Evolutionary conservation across 2,888 invertebrate species (phyloP).

Genomic region (Protonemura montana): DNA sequence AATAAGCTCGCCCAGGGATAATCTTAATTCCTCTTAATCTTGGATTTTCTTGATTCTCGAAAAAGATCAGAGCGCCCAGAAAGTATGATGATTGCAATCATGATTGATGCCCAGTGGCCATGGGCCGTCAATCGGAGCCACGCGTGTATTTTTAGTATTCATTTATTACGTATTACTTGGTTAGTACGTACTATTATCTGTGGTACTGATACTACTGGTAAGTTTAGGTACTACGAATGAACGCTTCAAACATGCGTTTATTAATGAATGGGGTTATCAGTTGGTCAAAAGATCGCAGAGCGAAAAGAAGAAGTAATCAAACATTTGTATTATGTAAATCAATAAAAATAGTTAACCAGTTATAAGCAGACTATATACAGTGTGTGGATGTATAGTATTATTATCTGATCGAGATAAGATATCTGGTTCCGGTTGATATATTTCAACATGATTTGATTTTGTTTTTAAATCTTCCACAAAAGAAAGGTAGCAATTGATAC

Average conservation of each 20-base stretch:
- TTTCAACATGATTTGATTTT: neutral
- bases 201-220: neutral
- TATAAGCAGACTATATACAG: neutral
- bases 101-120: no score
- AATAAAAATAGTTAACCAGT: neutral
- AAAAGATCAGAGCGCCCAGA: no score
- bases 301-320: neutral
- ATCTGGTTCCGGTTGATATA: neutral
- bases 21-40: no score
- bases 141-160: no score
- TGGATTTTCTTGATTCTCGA: no score
- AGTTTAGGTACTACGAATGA: neutral
- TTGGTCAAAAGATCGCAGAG: neutral
- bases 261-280: neutral
- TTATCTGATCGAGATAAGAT: neutral
- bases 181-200: neutral
- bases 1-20: no score
- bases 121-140: no score
- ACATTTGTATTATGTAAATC: neutral
- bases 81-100: no score
- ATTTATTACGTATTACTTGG: no score
- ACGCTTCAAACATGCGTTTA: neutral
- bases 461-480: no score
- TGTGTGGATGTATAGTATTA: neutral
- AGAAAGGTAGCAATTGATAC: no score